Conservation (phyloP, 2,113 vertebrate genomes). For the Picathartes gymnocephalus region DNA sequence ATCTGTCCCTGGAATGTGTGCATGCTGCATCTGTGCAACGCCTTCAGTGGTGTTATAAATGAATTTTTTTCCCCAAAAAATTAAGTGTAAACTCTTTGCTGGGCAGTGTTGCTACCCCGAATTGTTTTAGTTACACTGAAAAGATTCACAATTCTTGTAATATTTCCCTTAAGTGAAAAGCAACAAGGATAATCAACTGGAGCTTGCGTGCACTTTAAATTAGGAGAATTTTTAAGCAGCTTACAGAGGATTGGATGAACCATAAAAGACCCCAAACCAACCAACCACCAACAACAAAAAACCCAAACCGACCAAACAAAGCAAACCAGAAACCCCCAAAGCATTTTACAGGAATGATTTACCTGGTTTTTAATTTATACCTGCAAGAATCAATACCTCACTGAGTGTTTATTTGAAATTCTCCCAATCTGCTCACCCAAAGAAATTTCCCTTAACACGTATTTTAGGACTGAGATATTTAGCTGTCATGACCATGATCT, state of each 20-base stretch:
- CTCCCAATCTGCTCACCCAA: background rate
- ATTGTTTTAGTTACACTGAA: background rate
- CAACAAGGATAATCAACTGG: background rate
- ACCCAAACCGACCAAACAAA: background rate
- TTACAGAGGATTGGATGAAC: background rate
- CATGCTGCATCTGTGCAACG: background rate
- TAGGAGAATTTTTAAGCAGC: background rate
- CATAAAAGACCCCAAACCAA: background rate
- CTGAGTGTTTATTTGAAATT: background rate
- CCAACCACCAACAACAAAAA: background rate
- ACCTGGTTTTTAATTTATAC: background rate
- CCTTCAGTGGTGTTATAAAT: background rate
- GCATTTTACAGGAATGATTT: background rate
- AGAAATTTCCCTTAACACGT: fast-evolving
- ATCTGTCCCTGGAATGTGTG: background rate
- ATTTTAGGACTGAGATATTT: background rate
- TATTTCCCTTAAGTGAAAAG: background rate
- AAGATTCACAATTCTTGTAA: background rate
- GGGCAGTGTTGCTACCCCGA: background rate
- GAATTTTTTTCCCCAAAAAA: background rate
- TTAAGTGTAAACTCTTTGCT: background rate
- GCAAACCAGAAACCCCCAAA: background rate
- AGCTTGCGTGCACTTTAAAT: background rate
- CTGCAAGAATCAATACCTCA: background rate
- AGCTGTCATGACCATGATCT: background rate